phyloP scores from a whole-genome alignment of 1,140 invertebrate genomes.

The Drosophila kurseongensis region DNA sequence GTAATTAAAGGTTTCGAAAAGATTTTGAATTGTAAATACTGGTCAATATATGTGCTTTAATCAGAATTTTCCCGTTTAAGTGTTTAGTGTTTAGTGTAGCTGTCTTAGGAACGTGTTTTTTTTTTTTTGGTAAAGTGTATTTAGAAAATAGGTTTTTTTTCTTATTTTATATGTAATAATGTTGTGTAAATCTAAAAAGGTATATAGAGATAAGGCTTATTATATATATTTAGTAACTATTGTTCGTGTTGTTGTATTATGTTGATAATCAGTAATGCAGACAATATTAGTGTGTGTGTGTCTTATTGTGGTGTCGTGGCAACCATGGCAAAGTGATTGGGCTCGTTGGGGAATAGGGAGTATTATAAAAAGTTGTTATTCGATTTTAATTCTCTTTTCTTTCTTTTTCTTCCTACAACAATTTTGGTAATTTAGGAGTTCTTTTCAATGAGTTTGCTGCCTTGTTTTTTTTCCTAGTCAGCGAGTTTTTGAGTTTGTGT shows the following conservation, averaged over 20 bases:
- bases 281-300: not conserved
- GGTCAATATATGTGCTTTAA: conserved; percentile 1
- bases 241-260: conserved; percentile 3
- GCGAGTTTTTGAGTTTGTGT: conserved; percentile 1
- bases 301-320: not conserved
- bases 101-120: not conserved
- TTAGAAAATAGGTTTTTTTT: not conserved
- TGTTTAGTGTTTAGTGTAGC: not conserved
- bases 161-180: not conserved
- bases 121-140: not conserved
- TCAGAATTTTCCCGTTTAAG: not conserved
- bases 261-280: conserved; percentile 2
- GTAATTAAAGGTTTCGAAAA: too few relatives aligned
- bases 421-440: too few relatives aligned
- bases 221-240: not conserved
- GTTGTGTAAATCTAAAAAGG: not conserved
- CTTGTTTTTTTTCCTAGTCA: not conserved
- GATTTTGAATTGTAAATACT: not conserved
- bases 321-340: not conserved
- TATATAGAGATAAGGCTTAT: too few relatives aligned
- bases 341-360: not conserved
- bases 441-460: too few relatives aligned
- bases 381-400: not conserved
- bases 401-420: too few relatives aligned
- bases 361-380: not conserved